These are phyloP conservation scores for Nibea coibor DNA, from an alignment of 2,113 vertebrate genomes.

Conservation along the genomic window DNA sequence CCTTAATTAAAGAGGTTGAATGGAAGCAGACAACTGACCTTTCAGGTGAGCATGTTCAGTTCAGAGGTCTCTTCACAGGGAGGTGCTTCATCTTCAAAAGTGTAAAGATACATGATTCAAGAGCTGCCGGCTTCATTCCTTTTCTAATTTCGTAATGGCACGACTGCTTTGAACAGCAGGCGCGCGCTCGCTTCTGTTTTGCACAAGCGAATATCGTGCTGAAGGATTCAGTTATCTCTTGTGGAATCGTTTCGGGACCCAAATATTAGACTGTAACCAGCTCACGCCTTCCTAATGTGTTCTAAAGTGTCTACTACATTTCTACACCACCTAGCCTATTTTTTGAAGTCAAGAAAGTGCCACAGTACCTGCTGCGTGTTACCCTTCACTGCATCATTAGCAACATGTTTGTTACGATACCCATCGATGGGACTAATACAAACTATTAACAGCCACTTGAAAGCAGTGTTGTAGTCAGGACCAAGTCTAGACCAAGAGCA, in stretches of 20 bases:
- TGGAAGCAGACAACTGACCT: constrained; percentile 49
- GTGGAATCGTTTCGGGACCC: background rate
- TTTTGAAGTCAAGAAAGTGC: no score
- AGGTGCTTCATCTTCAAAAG: constrained; percentile 20
- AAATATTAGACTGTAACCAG: background rate
- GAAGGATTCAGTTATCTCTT: background rate
- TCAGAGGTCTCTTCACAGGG: constrained; percentile 10
- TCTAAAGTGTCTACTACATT: no score
- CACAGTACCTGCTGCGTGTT: no score
- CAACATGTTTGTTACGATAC: no score
- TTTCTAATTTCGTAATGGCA: background rate
- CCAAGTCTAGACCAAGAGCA: no score
- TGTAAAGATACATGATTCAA: background rate
- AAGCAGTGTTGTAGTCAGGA: no score
- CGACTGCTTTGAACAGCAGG: background rate
- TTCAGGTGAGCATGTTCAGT: constrained; percentile 26
- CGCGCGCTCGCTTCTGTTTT: no score
- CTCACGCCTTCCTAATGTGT: no score
- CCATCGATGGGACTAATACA: no score
- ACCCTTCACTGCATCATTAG: no score
- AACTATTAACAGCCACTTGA: no score
- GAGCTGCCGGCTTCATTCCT: background rate
- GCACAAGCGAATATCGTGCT: background rate
- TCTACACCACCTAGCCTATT: no score
- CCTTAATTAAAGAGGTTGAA: constrained; percentile 38